Base-by-base conservation (phyloP, 1,140 invertebrate species). In the Aplysia californica region DNA sequence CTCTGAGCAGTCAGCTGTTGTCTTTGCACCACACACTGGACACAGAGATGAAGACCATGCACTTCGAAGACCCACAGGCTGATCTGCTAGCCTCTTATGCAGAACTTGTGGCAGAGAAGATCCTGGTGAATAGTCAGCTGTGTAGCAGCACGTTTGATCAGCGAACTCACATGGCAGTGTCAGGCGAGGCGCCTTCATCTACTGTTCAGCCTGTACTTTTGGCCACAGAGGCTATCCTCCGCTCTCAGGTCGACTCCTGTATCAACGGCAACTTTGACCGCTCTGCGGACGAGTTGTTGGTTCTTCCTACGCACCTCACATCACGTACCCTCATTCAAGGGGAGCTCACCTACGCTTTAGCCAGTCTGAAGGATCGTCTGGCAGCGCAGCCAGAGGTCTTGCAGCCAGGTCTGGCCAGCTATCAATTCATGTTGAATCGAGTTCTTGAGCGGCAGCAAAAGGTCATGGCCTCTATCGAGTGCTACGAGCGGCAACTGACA, bases 261-360 rank as follows among this genome's bases (percentile, higher is more conserved):
- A 81, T 87, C 6, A 81, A 81, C 35, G 56, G 81, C 39, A 79
- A 85, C 29, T 69, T 85, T 64, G 76, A 83, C 33, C 81, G 81
- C 72, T 77, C 79, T 58, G 70, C 76, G 50, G 75, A 80, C 69
- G 78, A 78, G 56, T 74, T 85, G 56, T 80, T 83, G 58, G 78
- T 76, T 70, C 74, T 84, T 23, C 80, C 85, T 4, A 84, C 80
- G 75, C 84, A 86, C 65, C 79, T 87, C 38, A 79, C 84, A 21
- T 79, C 82, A 20, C 77, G 79, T 61, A 69, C 83, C 26, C 59
- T 87, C 1, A 68, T 87, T 65, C 86, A 86, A 78, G 85, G 86
- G 38, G 86, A 87, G 70, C 80, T 87, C 56, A 86, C 82, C 75
- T 84, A 81, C 80, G 85, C 85, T 26, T 69, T 87, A 20, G 79